Evolutionary conservation across 2,888 invertebrate species (phyloP).

Genomic region (Ametastegia equiseti): DNA sequence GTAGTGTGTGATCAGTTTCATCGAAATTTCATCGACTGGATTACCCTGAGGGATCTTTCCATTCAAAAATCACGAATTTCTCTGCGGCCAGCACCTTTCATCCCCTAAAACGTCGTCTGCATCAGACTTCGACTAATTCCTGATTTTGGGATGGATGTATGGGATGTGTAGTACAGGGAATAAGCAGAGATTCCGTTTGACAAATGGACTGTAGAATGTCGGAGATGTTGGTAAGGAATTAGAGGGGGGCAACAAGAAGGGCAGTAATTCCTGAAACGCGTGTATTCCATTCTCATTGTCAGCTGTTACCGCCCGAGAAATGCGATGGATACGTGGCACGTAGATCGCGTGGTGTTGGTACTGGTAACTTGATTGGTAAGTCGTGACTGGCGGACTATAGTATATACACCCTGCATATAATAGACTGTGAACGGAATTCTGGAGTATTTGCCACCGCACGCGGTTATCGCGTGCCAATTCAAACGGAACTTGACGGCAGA

Average conservation of each 20-base stretch:
- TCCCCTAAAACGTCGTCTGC: too few species aligned
- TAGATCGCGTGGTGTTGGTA: conserved; percentile 6
- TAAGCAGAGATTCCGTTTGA: not conserved
- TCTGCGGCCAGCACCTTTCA: too few species aligned
- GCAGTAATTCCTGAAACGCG: not conserved
- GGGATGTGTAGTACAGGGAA: too few species aligned
- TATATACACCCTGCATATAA: not conserved
- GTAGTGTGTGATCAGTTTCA: not conserved
- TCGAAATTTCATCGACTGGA: too few species aligned
- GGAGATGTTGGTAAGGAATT: not conserved
- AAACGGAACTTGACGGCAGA: not conserved
- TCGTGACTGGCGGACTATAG: conserved; percentile 30
- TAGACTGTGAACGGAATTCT: conserved; percentile 41
- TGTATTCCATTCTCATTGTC: not conserved
- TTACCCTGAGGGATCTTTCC: too few species aligned
- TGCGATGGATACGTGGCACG: conserved; percentile 18
- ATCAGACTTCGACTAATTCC: too few species aligned
- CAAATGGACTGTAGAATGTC: not conserved
- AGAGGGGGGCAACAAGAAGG: not conserved
- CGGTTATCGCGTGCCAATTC: conserved; percentile 35
- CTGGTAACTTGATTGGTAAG: conserved; percentile 19
- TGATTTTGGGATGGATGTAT: too few species aligned
- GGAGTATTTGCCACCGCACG: conserved; percentile 18
- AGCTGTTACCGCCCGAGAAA: too few species aligned
- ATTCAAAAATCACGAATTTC: too few species aligned